These are phyloP conservation scores for Limanda limanda DNA, from an alignment of 2,113 vertebrate species.

Conservation along the genomic window DNA sequence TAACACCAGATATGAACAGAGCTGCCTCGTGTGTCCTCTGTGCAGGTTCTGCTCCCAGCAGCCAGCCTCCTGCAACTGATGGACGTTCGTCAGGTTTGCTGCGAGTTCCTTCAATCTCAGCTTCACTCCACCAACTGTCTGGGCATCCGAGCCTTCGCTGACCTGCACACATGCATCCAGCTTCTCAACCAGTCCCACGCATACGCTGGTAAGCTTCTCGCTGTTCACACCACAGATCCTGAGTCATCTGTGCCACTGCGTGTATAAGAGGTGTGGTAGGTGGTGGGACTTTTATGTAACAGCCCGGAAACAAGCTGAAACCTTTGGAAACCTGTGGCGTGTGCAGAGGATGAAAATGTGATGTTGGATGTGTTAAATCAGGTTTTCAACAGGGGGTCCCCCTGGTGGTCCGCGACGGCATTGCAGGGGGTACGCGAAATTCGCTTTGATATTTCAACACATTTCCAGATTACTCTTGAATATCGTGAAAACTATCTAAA, in stretches of 20 bases:
- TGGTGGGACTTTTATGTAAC: constrained; percentile 36
- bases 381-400: too few relatives aligned
- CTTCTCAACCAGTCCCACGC: constrained; percentile 92
- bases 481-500: too few relatives aligned
- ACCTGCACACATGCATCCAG: constrained; percentile 92
- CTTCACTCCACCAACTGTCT: constrained; percentile 96
- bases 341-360: background rate
- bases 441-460: too few relatives aligned
- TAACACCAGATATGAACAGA: background rate
- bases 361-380: background rate
- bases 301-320: background rate
- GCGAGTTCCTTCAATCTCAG: constrained; percentile 95
- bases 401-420: too few relatives aligned
- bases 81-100: constrained; percentile 95
- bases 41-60: constrained; percentile 92
- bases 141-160: constrained; percentile 94
- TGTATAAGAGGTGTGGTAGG: background rate
- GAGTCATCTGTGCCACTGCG: constrained; percentile 8
- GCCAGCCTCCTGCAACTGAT: constrained; percentile 94
- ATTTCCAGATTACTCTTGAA: too few relatives aligned
- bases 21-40: background rate
- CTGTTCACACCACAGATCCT: background rate
- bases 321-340: background rate
- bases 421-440: too few relatives aligned
- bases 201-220: constrained; percentile 87